Evolutionary conservation across 2,888 invertebrate genomes (phyloP).

Genomic region (Lepidochrysops patricia): DNA sequence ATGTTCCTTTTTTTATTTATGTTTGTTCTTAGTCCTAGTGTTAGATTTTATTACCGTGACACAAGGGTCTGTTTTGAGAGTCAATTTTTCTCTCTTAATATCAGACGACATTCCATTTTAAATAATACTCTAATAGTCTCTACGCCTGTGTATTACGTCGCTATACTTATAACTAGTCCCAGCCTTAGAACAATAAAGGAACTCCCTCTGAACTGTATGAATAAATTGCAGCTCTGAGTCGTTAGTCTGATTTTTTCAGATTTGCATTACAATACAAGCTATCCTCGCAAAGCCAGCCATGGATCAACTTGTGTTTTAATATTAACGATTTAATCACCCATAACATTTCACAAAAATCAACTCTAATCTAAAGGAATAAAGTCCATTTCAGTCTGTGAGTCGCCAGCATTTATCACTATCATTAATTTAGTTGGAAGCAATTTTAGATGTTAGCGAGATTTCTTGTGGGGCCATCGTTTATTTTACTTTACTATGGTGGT

Average conservation of each 20-base stretch:
- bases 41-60: too few species aligned
- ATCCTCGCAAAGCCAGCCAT: background rate
- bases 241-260: background rate
- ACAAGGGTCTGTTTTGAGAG: too few species aligned
- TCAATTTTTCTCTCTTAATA: too few species aligned
- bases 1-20: too few species aligned
- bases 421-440: conserved; percentile 17
- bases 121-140: too few species aligned
- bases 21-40: too few species aligned
- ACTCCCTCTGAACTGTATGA: background rate
- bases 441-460: conserved; percentile 15
- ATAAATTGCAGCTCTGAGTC: background rate
- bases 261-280: background rate
- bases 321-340: background rate
- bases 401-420: background rate
- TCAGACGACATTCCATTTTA: too few species aligned
- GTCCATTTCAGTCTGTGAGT: background rate
- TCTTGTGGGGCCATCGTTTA: conserved; percentile 14
- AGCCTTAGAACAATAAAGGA: too few species aligned
- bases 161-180: too few species aligned
- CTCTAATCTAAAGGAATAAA: background rate
- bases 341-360: background rate
- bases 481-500: conserved; percentile 13
- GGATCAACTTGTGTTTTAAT: background rate
- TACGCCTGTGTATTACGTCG: too few species aligned